Conservation (phyloP, 2,113 vertebrate genomes). For the Lontra canadensis region DNA sequence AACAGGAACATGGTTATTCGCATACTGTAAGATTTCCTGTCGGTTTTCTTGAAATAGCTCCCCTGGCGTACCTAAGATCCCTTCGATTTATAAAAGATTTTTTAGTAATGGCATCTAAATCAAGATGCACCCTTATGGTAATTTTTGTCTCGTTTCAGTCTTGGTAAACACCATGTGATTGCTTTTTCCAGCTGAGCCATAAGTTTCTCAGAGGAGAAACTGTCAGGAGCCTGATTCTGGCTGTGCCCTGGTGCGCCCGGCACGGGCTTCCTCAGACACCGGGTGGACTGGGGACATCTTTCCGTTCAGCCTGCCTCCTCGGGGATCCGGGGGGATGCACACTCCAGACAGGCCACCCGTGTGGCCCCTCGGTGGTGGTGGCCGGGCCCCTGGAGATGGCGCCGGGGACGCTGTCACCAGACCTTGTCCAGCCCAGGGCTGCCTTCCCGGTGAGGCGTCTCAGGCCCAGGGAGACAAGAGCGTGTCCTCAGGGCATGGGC, state of each 20-base stretch:
- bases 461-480: too few relatives aligned
- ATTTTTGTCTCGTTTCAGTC: not conserved
- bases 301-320: not conserved
- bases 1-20: not conserved
- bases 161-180: not conserved
- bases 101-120: not conserved
- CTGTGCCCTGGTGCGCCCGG: not conserved
- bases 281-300: not conserved
- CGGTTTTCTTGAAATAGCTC: not conserved
- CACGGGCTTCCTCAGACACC: not conserved
- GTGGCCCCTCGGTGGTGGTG: not conserved
- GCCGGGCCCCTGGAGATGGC: not conserved
- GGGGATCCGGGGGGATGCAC: not conserved
- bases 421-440: not conserved
- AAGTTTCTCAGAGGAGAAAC: not conserved
- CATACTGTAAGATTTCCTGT: not conserved
- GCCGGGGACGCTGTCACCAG: not conserved
- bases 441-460: rapidly evolving
- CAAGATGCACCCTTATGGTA: rapidly evolving
- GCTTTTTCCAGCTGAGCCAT: not conserved
- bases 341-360: too few relatives aligned
- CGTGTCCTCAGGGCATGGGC: too few relatives aligned
- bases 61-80: not conserved
- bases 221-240: not conserved
- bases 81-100: not conserved